A percentile compares a stretch with the other conserved stretches of the same genome.
Conservation (phyloP, 2,113 vertebrate genomes). For the Thymallus thymallus region DNA sequence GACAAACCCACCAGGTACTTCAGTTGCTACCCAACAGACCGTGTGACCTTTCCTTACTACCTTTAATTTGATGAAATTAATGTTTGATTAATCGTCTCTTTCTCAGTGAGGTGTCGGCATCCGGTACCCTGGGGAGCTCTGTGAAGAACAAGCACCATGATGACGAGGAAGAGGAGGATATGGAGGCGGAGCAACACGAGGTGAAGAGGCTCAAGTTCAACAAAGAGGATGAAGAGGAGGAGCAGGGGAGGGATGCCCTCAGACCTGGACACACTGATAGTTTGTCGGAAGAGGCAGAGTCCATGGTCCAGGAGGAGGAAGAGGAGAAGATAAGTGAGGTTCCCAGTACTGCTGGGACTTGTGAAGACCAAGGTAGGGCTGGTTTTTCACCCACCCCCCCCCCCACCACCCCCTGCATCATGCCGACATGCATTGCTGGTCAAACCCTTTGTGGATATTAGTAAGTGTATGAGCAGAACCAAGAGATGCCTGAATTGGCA, state of each 20-base stretch:
- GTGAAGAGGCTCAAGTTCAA: constrained; percentile 96
- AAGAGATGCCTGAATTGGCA: background rate
- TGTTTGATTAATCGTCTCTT: background rate
- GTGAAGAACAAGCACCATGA: constrained; percentile 88
- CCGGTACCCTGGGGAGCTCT: constrained; percentile 76
- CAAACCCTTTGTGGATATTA: background rate
- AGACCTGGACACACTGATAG: constrained; percentile 69
- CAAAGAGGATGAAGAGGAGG: constrained; percentile 75
- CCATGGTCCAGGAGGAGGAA: constrained; percentile 79
- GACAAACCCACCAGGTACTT: constrained; percentile 81
- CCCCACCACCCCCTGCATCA: too few relatives aligned
- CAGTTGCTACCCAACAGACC: background rate
- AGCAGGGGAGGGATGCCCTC: constrained; percentile 61
- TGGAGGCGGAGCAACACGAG: constrained; percentile 87
- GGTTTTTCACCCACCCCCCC: too few relatives aligned
- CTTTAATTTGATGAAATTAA: too few relatives aligned
- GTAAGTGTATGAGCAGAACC: too few relatives aligned
- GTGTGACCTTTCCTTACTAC: background rate
- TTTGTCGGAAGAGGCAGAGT: constrained; percentile 76
- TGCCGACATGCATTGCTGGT: background rate
- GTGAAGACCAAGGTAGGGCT: constrained; percentile 83
- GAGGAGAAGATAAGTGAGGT: constrained; percentile 72
- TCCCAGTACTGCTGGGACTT: constrained; percentile 65
- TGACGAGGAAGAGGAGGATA: constrained; percentile 69
- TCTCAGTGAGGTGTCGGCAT: constrained; percentile 78